phyloP scores from a whole-genome alignment of 2,797 vertebrate species.

The Tamandua tetradactyla region DNA sequence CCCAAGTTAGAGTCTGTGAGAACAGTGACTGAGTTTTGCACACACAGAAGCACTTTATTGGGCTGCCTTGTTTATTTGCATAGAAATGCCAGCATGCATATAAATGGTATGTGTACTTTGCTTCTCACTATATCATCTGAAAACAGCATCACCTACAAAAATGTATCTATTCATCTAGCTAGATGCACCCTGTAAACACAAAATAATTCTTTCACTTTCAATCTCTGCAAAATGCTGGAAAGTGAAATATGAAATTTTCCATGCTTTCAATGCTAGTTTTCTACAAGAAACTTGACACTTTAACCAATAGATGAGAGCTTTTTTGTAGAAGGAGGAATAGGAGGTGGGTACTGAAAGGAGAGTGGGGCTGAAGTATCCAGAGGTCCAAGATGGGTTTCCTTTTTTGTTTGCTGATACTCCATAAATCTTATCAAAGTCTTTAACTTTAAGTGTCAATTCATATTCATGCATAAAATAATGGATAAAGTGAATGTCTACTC shows the following conservation, averaged over 20 bases:
- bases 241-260: slow-evolving; percentile 79
- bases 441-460: not conserved
- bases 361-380: rapidly evolving
- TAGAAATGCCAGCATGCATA: slow-evolving; percentile 60
- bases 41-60: slow-evolving; percentile 34
- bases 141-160: slow-evolving; percentile 67
- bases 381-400: not conserved
- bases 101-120: not conserved
- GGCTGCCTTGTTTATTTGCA: slow-evolving; percentile 47
- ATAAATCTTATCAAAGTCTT: not conserved
- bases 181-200: slow-evolving; percentile 20
- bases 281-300: slow-evolving; percentile 70
- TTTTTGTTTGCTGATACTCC: not conserved
- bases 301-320: not conserved
- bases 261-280: slow-evolving; percentile 73
- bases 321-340: not conserved
- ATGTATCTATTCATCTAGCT: slow-evolving; percentile 67
- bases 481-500: not conserved
- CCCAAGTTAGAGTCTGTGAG: slow-evolving; percentile 43
- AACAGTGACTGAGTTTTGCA: slow-evolving; percentile 47
- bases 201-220: slow-evolving; percentile 32
- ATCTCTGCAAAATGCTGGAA: slow-evolving; percentile 77
- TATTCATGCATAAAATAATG: not conserved
- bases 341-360: too few species aligned
- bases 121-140: slow-evolving; percentile 49